Evolutionary conservation across 2,888 invertebrate species (phyloP).

Genomic region (Marronus borbonicus): DNA sequence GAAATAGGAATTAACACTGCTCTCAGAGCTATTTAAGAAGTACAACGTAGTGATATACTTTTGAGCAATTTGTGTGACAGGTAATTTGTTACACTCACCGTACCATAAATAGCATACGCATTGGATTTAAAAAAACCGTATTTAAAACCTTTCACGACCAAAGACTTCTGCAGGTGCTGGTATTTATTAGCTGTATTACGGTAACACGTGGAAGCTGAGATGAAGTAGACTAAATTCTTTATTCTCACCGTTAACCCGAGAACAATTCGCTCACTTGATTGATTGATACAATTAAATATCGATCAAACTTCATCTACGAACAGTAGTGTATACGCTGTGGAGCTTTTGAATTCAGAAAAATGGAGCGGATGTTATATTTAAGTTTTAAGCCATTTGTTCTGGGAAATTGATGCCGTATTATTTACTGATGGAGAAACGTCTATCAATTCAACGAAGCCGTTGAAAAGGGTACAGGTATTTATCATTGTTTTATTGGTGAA

Average conservation of each 20-base stretch:
- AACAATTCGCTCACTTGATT: slow-evolving; percentile 18
- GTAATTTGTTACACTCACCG: too few relatives aligned
- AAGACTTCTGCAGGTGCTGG: background rate
- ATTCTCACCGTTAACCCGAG: background rate
- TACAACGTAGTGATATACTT: too few relatives aligned
- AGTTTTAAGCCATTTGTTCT: background rate
- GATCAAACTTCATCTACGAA: slow-evolving; percentile 1
- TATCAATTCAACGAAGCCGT: slow-evolving; percentile 12
- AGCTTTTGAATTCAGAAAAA: background rate
- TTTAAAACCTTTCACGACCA: background rate
- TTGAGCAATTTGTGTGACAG: too few relatives aligned
- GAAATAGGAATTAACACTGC: too few relatives aligned
- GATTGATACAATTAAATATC: slow-evolving; percentile 24
- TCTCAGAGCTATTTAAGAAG: too few relatives aligned
- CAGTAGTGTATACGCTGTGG: background rate
- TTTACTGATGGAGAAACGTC: background rate
- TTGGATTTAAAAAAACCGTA: too few relatives aligned
- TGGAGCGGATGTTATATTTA: slow-evolving; percentile 21
- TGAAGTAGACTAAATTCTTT: slow-evolving; percentile 1
- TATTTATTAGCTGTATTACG: background rate
- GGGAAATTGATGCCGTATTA: slow-evolving; percentile 12
- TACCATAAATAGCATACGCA: too few relatives aligned
- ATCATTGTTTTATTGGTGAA: slow-evolving; percentile 18
- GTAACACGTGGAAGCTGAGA: background rate
- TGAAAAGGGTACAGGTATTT: slow-evolving; percentile 5